A percentile compares a stretch with the other conserved stretches of the same genome.
phyloP scores from a whole-genome alignment of 2,797 vertebrate genomes.

The Onychomys leucogaster region DNA sequence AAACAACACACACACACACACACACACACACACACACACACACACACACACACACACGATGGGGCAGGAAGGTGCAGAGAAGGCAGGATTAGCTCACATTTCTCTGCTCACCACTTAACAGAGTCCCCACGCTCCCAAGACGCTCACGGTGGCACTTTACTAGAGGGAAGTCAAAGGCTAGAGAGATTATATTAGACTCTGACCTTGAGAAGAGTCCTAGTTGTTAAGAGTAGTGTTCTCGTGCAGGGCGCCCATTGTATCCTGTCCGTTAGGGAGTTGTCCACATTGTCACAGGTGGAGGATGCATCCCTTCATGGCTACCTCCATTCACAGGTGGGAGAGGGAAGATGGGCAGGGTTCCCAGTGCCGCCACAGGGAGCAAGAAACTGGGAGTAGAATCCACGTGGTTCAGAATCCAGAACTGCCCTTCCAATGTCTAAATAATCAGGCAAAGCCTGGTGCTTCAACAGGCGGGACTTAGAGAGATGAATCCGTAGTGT shows the following conservation, averaged over 20 bases:
- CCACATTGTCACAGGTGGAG: rapidly evolving
- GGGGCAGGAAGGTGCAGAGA: too few species aligned
- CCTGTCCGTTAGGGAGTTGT: background rate
- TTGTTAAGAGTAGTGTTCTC: background rate
- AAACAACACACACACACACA: background rate
- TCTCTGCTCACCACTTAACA: background rate
- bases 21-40: too few species aligned
- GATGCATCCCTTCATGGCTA: background rate
- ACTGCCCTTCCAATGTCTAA: background rate
- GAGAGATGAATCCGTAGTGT: rapidly evolving
- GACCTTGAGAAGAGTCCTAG: background rate
- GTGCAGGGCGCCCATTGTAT: background rate
- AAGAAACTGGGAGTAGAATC: background rate
- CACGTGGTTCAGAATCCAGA: rapidly evolving
- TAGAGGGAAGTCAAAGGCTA: background rate
- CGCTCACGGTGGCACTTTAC: background rate
- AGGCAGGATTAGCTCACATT: background rate
- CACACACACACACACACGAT: rapidly evolving
- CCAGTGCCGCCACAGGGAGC: background rate
- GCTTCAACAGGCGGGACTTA: background rate
- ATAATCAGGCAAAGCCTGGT: background rate
- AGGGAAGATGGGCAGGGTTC: background rate
- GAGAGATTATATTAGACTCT: background rate
- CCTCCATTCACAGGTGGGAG: background rate
- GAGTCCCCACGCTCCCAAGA: rapidly evolving